Evolutionary conservation across 2,113 vertebrate species (phyloP).

Genomic region (Xiphophorus couchianus): DNA sequence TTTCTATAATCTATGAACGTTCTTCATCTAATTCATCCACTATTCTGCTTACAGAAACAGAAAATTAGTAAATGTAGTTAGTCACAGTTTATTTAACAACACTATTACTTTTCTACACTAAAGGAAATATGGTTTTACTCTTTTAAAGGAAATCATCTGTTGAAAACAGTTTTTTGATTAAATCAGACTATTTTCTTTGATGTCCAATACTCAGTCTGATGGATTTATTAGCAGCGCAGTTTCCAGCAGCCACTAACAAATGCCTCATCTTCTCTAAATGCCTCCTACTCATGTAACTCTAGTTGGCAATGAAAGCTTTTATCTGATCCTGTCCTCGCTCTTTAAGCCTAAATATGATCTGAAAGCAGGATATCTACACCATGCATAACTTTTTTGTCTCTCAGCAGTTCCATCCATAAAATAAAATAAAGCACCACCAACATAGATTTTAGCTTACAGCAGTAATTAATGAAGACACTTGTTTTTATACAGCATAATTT

Average conservation of each 20-base stretch:
- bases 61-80: too few species aligned
- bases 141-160: too few species aligned
- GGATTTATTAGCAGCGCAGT: not conserved
- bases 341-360: not conserved
- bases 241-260: not conserved
- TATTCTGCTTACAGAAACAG: too few species aligned
- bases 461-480: too few species aligned
- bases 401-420: not conserved
- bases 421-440: not conserved
- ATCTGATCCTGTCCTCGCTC: constrained; percentile 17
- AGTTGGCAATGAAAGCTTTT: not conserved
- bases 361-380: not conserved
- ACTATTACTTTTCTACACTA: too few species aligned
- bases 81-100: too few species aligned
- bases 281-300: not conserved
- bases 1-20: not conserved
- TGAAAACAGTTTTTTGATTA: too few species aligned
- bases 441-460: not conserved
- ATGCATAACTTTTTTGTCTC: constrained; percentile 7
- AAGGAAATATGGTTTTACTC: too few species aligned
- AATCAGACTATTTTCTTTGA: not conserved
- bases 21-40: not conserved
- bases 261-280: not conserved
- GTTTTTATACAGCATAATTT: not conserved
- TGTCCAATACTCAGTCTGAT: not conserved